Evolutionary conservation across 2,888 invertebrate genomes (phyloP).

Genomic region (Ormyrus rosae): DNA sequence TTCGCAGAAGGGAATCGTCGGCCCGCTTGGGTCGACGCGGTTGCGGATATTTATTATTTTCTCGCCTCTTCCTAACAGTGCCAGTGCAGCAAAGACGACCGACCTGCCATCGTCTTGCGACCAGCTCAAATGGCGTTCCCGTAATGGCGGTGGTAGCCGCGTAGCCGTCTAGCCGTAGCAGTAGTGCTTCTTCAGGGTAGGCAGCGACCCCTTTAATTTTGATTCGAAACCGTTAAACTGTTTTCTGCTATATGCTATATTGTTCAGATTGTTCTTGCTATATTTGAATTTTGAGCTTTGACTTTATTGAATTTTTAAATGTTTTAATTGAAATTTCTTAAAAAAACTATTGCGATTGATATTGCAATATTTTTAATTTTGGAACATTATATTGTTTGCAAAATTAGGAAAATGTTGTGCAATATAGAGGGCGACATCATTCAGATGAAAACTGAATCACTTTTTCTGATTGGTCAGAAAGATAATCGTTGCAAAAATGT

Average conservation of each 20-base stretch:
- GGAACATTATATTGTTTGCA: too few species aligned
- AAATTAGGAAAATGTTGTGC: not conserved
- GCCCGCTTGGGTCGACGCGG: not conserved
- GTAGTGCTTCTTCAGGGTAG: constrained; percentile 25
- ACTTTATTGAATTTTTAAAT: too few species aligned
- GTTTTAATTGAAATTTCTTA: too few species aligned
- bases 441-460: not conserved
- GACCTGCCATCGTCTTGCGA: constrained; percentile 31
- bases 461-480: too few species aligned
- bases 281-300: too few species aligned
- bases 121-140: not conserved
- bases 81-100: not conserved
- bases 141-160: constrained; percentile 2
- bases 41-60: constrained; percentile 2
- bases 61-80: too few species aligned
- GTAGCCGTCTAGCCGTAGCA: not conserved
- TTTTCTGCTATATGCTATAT: too few species aligned
- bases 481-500: too few species aligned
- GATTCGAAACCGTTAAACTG: too few species aligned
- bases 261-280: too few species aligned
- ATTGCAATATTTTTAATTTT: too few species aligned
- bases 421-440: constrained; percentile 28
- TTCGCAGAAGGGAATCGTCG: constrained; percentile 23
- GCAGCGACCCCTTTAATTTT: constrained; percentile 28
- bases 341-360: too few species aligned